Evolutionary conservation across 2,797 vertebrate species (phyloP), one percentile per base, ranked within the genome.

Genomic region (Hozukius guyotensis): DNA sequence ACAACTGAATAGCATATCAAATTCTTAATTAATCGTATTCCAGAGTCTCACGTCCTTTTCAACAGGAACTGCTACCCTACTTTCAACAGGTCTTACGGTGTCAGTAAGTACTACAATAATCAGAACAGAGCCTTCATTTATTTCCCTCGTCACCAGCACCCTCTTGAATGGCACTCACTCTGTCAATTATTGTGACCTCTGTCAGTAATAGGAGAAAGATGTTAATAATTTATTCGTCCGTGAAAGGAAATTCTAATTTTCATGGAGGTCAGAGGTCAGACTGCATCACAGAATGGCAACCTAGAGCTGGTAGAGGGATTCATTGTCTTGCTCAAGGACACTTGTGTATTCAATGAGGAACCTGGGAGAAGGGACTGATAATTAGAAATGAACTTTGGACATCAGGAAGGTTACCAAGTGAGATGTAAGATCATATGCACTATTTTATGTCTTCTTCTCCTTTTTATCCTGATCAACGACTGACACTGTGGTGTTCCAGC

Each of bases 171-270:
- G 31, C 63, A 31, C 75, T 72, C 53, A 55, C 20, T 77, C 46
- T 34, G 69, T 71, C 85, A 83, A 67, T 85, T 88, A 90, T 61
- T 42, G 71, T 69, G 55, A 13, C 63, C 70, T 88, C 36, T 81
- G 70, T 76, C 75, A 85, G 73, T 76, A 81, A 84, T 55, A 72
- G 31, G 18, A 72, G 53, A 81, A 69, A 55, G 32, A 59, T 77
- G 65, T 78, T 77, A 72, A 90, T 85, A 75, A 90, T 84, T 65
- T 9, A 88, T 83, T 82, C 25, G 75, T 63, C 78, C n/a, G 1
- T 75, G 18, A 73, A 38, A 68, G 31, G 7, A 77, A 42, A 75
- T 78, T 63, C 38, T 63, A 5, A 72, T 85, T 85, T 87, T 72
- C 72, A 61, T 60, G 7, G 32, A 88, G 71, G 79, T 87, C 77